phyloP scores from a whole-genome alignment of 1,140 invertebrate species.

The Aphelinus certus region DNA sequence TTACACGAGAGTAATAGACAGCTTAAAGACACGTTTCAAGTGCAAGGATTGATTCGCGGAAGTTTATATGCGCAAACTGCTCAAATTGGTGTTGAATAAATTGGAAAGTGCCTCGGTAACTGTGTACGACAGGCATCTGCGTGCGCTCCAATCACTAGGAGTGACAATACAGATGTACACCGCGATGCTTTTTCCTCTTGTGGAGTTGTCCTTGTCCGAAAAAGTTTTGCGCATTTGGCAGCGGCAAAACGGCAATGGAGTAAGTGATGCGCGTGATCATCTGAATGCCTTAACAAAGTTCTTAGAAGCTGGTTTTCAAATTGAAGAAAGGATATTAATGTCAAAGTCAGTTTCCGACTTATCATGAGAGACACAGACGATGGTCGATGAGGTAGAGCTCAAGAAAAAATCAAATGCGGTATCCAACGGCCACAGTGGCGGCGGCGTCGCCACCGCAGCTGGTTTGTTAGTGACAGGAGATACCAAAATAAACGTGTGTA shows the following conservation, averaged over 20 bases:
- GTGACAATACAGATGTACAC: conserved; percentile 49
- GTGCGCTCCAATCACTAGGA: conserved; percentile 47
- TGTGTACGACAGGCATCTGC: conserved; percentile 49
- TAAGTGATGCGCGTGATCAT: too few relatives aligned
- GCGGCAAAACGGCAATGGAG: not conserved
- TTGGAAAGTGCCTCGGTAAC: not conserved
- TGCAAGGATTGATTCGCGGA: conserved; percentile 33
- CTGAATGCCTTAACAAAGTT: conserved; percentile 42
- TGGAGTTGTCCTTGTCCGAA: conserved; percentile 52
- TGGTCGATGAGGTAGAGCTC: conserved; percentile 12
- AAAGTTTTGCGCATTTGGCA: conserved; percentile 48
- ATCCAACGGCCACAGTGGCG: too few relatives aligned
- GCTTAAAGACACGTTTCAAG: conserved; percentile 45
- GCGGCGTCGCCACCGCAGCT: not conserved
- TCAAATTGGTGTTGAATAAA: conserved; percentile 31
- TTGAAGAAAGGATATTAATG: conserved; percentile 44
- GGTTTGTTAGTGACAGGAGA: not conserved
- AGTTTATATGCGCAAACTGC: conserved; percentile 24
- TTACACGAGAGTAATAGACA: conserved; percentile 45
- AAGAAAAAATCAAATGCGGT: not conserved
- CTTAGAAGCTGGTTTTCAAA: conserved; percentile 43
- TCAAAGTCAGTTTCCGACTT: conserved; percentile 5
- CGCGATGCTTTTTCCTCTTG: conserved; percentile 50
- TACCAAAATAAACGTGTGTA: not conserved
- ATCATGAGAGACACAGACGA: not conserved